A percentile compares a stretch with the other conserved stretches of the same genome.
Conservation (phyloP, 2,888 invertebrate species). For the Aleiodes leptofemur region DNA sequence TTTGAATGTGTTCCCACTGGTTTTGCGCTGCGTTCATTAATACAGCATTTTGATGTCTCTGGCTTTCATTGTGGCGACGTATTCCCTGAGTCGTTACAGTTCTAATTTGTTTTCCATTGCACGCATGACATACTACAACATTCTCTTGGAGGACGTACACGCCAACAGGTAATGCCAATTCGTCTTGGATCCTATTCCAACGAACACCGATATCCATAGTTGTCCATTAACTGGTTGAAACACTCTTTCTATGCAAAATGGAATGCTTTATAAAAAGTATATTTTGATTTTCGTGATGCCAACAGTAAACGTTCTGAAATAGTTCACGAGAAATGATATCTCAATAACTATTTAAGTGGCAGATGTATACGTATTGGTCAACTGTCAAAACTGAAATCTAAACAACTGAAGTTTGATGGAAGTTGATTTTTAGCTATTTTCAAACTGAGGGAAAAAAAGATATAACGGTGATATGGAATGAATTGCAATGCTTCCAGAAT, state of each 20-base stretch:
- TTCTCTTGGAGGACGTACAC: too few species aligned
- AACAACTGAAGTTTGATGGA: background rate
- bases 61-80: background rate
- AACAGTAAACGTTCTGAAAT: background rate
- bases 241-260: background rate
- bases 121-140: conserved; percentile 1
- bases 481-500: background rate
- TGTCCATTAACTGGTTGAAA: background rate
- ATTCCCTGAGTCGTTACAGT: background rate
- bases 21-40: background rate
- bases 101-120: background rate
- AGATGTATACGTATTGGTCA: background rate
- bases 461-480: too few species aligned
- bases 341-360: background rate
- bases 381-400: background rate
- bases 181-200: background rate
- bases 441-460: too few species aligned
- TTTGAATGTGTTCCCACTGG: background rate
- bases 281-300: too few species aligned
- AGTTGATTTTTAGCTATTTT: background rate
- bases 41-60: conserved; percentile 16
- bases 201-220: conserved; percentile 15
- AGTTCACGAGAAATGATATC: background rate
- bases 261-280: background rate
- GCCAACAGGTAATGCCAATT: too few species aligned